Percentiles rank a stretch among this genome's conserved stretches.
Conservation (phyloP, 2,113 vertebrate species). For the Carollia perspicillata region DNA sequence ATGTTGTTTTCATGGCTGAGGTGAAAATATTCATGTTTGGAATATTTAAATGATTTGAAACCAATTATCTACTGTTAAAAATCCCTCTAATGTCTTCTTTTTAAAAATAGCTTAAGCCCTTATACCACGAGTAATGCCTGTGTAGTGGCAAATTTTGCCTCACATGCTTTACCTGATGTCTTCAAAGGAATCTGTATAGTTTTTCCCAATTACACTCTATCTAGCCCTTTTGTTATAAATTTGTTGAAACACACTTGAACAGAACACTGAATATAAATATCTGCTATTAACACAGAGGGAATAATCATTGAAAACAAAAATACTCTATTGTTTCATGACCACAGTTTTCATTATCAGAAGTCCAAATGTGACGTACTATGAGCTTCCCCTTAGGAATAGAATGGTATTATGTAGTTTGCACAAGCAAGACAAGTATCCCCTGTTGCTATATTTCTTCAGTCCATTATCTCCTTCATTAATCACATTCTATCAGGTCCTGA, state of each 20-base stretch:
- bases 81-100: background rate
- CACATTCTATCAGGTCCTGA: background rate
- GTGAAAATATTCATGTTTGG: background rate
- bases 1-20: background rate
- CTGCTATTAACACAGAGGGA: background rate
- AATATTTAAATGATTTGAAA: background rate
- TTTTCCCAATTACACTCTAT: background rate
- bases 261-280: background rate
- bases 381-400: background rate
- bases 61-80: background rate
- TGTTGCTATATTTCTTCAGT: background rate
- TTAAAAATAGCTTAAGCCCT: background rate
- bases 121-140: background rate
- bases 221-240: background rate
- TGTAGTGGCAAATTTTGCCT: background rate
- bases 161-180: background rate
- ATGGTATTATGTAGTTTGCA: background rate
- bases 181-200: background rate
- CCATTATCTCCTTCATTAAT: slow-evolving; percentile 17
- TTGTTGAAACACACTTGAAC: background rate
- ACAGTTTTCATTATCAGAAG: background rate
- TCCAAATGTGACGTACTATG: background rate
- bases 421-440: background rate
- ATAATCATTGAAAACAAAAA: background rate
- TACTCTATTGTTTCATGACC: background rate